These are phyloP conservation scores for Pachliopta kotzebuea DNA, from an alignment of 2,888 invertebrate genomes.

Conservation along the genomic window DNA sequence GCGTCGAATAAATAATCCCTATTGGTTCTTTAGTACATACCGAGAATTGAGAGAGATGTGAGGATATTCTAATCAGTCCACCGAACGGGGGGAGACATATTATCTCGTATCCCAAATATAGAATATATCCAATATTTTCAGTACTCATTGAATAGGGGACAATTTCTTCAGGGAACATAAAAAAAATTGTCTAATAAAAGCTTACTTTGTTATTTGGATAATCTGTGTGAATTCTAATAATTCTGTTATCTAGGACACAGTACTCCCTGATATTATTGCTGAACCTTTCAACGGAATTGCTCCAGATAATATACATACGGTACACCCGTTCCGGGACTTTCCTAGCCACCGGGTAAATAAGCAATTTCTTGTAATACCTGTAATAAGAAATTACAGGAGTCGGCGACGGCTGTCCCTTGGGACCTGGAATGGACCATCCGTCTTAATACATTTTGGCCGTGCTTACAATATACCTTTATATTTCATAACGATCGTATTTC, in stretches of 20 bases:
- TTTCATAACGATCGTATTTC: slow-evolving; percentile 26
- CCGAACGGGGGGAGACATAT: no score
- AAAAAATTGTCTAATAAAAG: slow-evolving; percentile 13
- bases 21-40: no score
- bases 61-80: no score
- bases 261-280: slow-evolving; percentile 7
- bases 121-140: background rate
- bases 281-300: slow-evolving; percentile 31
- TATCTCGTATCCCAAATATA: background rate
- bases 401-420: slow-evolving; percentile 12
- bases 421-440: slow-evolving; percentile 20
- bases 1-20: no score
- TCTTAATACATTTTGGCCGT: slow-evolving; percentile 26
- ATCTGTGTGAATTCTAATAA: slow-evolving; percentile 11
- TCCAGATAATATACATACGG: slow-evolving; percentile 29
- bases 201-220: slow-evolving; percentile 8
- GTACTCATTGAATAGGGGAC: slow-evolving; percentile 5
- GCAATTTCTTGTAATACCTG: slow-evolving; percentile 26
- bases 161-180: slow-evolving; percentile 5
- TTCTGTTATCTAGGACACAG: slow-evolving; percentile 15
- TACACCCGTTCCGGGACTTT: slow-evolving; percentile 27
- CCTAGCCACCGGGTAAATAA: slow-evolving; percentile 29
- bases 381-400: slow-evolving; percentile 23
- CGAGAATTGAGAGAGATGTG: no score
- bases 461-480: slow-evolving; percentile 24